These are phyloP conservation scores for Phorcus lineatus DNA, from an alignment of 2,888 invertebrate species.

Conservation along the genomic window DNA sequence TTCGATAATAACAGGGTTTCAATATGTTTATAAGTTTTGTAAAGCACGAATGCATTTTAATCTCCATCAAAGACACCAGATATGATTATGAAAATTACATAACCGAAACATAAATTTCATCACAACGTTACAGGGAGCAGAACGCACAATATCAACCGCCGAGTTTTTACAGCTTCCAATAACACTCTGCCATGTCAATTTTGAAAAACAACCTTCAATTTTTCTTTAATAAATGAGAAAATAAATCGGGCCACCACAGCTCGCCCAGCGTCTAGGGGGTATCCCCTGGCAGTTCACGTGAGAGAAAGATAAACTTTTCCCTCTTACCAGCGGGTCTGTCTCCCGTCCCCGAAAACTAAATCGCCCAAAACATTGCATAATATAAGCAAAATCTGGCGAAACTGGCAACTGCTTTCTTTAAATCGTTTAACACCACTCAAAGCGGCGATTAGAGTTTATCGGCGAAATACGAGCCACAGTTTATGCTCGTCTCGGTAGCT, in stretches of 20 bases:
- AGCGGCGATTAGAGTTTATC: conserved; percentile 3
- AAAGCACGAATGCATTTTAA: too few species aligned
- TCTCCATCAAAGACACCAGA: too few species aligned
- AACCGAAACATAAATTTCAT: too few species aligned
- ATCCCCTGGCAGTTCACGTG: background rate
- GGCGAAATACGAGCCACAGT: background rate
- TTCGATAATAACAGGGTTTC: too few species aligned
- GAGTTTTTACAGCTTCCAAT: too few species aligned
- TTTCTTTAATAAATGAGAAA: background rate
- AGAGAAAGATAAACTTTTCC: conserved; percentile 6
- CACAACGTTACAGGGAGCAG: too few species aligned
- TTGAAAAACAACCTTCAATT: too few species aligned
- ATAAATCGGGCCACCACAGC: background rate
- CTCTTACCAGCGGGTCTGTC: background rate
- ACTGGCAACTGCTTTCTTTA: conserved; percentile 3
- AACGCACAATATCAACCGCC: too few species aligned
- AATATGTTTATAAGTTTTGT: too few species aligned
- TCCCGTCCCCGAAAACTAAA: background rate
- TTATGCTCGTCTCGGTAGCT: conserved; percentile 8
- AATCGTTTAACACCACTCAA: conserved; percentile 6
- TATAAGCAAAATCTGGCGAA: conserved; percentile 13
- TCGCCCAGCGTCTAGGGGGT: background rate
- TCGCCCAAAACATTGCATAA: conserved; percentile 7
- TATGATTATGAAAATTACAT: too few species aligned
- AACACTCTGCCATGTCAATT: too few species aligned